Percentiles rank a stretch among this genome's conserved stretches.
Evolutionary conservation across 1,140 invertebrate genomes (phyloP).

Genomic region (Gonioctena quinquepunctata): DNA sequence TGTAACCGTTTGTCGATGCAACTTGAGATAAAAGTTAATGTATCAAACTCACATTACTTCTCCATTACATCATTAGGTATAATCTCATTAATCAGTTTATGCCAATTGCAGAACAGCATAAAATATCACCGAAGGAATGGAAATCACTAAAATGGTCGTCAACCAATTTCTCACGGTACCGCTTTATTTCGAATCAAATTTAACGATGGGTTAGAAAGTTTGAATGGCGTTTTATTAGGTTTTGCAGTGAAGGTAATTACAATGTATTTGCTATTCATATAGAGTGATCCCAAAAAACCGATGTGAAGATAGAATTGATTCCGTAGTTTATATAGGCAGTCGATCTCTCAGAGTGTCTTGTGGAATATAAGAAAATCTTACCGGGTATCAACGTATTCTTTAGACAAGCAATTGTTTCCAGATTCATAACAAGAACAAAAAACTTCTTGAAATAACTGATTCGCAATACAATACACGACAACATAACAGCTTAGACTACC

Average conservation of each 20-base stretch:
- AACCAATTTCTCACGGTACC: slow-evolving; percentile 12
- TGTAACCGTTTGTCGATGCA: no score
- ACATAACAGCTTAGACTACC: no score
- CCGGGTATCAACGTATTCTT: no score
- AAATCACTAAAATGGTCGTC: slow-evolving; percentile 9
- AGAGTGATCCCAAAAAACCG: not conserved
- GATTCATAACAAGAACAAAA: no score
- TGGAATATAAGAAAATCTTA: no score
- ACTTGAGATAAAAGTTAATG: no score
- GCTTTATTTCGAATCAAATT: not conserved
- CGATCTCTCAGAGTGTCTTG: no score
- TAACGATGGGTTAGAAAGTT: slow-evolving; percentile 10
- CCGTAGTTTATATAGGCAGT: not conserved
- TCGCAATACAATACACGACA: no score
- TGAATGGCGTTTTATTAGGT: slow-evolving; percentile 1
- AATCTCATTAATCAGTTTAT: slow-evolving; percentile 6
- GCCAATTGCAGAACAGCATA: not conserved
- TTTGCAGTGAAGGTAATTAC: slow-evolving; percentile 9
- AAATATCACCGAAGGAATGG: not conserved
- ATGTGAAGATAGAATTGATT: not conserved
- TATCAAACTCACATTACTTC: no score
- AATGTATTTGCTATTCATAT: not conserved
- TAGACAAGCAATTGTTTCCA: no score
- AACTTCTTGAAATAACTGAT: no score
- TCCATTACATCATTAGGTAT: no score